These are phyloP conservation scores for Megalops cyprinoides DNA, from an alignment of 2,797 vertebrate species.

Conservation along the genomic window DNA sequence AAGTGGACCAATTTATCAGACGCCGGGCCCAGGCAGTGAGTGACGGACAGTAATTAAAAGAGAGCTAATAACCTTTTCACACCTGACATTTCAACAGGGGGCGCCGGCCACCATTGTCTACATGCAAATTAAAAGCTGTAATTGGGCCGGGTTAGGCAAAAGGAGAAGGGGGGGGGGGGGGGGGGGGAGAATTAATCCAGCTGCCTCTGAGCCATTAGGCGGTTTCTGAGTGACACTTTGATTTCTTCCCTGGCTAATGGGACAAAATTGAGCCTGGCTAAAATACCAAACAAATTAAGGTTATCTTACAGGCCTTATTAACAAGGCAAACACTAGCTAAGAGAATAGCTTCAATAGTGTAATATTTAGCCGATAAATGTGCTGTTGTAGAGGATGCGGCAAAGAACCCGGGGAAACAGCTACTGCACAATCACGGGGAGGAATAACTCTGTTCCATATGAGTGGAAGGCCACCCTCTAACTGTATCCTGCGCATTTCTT, in stretches of 20 bases:
- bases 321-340: conserved; percentile 68
- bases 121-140: conserved; percentile 98
- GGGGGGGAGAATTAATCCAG: conserved; percentile 62
- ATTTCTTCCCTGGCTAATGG: conserved; percentile 83
- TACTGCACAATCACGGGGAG: neutral
- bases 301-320: conserved; percentile 71
- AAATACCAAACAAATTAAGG: conserved; percentile 77
- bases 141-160: conserved; percentile 92
- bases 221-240: conserved; percentile 85
- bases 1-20: conserved; percentile 72
- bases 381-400: conserved; percentile 61
- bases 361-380: conserved; percentile 74
- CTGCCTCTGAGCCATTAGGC: conserved; percentile 77
- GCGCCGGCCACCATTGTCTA: conserved; percentile 91
- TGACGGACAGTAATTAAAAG: conserved; percentile 98
- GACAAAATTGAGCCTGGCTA: conserved; percentile 90
- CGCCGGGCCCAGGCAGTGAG: conserved; percentile 67
- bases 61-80: conserved; percentile 94
- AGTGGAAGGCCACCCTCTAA: neutral
- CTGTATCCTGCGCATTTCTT: neutral
- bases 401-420: neutral
- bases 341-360: conserved; percentile 79
- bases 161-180: conserved; percentile 69
- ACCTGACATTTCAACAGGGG: conserved; percentile 94
- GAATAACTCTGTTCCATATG: neutral